Evolutionary conservation across 2,888 invertebrate genomes (phyloP).

Genomic region (Microctonus aethiopoides): DNA sequence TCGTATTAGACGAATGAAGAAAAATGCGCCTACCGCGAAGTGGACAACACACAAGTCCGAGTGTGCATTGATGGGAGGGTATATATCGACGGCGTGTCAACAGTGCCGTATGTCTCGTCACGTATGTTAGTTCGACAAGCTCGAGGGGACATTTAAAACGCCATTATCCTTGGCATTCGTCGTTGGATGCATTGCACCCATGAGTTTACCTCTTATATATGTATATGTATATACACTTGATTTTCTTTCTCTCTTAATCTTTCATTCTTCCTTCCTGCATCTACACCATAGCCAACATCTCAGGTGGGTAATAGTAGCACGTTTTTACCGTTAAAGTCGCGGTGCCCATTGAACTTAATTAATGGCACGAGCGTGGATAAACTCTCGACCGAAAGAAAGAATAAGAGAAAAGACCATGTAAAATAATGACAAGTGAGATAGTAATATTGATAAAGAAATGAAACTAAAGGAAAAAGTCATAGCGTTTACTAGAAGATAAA

Average conservation of each 20-base stretch:
- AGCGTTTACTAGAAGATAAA: not conserved
- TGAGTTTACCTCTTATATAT: not conserved
- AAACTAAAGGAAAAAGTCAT: conserved; percentile 26
- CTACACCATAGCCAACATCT: conserved; percentile 9
- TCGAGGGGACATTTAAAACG: conserved; percentile 25
- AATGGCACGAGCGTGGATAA: conserved; percentile 42
- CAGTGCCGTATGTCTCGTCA: conserved; percentile 13
- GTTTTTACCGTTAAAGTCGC: conserved; percentile 53
- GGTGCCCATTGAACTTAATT: conserved; percentile 50
- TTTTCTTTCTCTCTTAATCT: conserved; percentile 22
- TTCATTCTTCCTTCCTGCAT: conserved; percentile 26
- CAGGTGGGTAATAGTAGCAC: conserved; percentile 43
- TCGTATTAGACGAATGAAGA: conserved; percentile 3
- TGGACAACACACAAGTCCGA: not conserved
- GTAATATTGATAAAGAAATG: conserved; percentile 30
- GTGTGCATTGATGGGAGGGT: conserved; percentile 5
- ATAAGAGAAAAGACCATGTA: conserved; percentile 12
- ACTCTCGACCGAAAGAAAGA: conserved; percentile 16
- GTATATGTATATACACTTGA: not conserved
- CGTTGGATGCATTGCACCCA: conserved; percentile 13
- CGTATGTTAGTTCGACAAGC: conserved; percentile 20
- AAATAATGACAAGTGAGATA: conserved; percentile 3
- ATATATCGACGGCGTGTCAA: not conserved
- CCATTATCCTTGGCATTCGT: conserved; percentile 25
- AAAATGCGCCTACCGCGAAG: conserved; percentile 11